These are phyloP conservation scores for Pachyrhynchus sulphureomaculatus DNA, from an alignment of 1,140 invertebrate species.

Conservation along the genomic window DNA sequence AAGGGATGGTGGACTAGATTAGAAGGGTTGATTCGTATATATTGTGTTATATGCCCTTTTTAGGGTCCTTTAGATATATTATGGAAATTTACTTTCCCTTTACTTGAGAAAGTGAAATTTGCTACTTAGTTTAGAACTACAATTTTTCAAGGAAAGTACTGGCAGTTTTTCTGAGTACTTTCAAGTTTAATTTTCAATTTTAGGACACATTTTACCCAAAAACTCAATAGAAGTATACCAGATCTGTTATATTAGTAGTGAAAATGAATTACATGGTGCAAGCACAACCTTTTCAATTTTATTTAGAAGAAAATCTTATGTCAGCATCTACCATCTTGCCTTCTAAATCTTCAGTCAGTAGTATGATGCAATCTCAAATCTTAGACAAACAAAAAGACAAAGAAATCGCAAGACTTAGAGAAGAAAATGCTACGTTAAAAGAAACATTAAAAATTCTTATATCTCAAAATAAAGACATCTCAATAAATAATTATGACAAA, in stretches of 20 bases:
- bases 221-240: conserved; percentile 39
- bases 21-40: too few species aligned
- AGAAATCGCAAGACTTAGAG: conserved; percentile 33
- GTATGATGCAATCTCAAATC: conserved; percentile 9
- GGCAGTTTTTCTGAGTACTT: too few species aligned
- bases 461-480: not conserved
- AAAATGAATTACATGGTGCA: conserved; percentile 40
- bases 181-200: conserved; percentile 23
- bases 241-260: conserved; percentile 42
- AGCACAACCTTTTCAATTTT: conserved; percentile 41
- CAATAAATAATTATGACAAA: conserved; percentile 31
- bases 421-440: conserved; percentile 35
- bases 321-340: too few species aligned
- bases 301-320: not conserved
- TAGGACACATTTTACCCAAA: conserved; percentile 38
- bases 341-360: not conserved
- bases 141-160: too few species aligned
- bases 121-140: too few species aligned
- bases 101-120: too few species aligned
- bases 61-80: too few species aligned
- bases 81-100: too few species aligned
- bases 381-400: conserved; percentile 19
- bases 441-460: conserved; percentile 26
- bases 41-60: too few species aligned
- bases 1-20: too few species aligned